Evolutionary conservation across 2,888 invertebrate genomes (phyloP), one percentile per base, ranked within the genome.

Genomic region (Phlogophora meticulosa): DNA sequence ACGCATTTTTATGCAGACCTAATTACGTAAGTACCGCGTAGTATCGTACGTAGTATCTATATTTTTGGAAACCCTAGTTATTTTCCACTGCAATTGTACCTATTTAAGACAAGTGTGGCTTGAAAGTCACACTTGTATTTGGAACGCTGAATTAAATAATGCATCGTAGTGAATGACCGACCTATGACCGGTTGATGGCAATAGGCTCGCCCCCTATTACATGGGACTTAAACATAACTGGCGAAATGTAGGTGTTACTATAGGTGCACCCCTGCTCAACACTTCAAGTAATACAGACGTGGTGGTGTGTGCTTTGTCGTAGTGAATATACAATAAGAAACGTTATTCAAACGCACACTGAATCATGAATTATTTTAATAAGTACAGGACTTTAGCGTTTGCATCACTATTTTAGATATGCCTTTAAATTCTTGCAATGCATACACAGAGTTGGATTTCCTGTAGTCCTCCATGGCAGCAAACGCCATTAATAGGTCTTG

Each of bases 401-500:
- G 74, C 53, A 89, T 84, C 7, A 94, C 76, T 17, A 78, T 62
- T 51, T 87, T 84, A 1, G 92, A 83, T 22, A 91, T 71, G 28
- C 74, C 72, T 34, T 76, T 71, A 65, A 92, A 94, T 20, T 88
- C 85, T n/a, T 85, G 71, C 3, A 90, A 64, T 4, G 82, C 77
- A 7, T 76, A 72, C 1, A 85, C 81, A 28, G 76, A 68, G 48
- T 78, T 85, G 15, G 72, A 79, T 55, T 80, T 83, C 38, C 82
- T 85, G 43, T 72, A 80, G 4, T 87, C 84, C 0, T 87, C 82
- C 13, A 90, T 69, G 2, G 85, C 71, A 0, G 87, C 87, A 63
- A 91, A 93, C 0, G 89, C 72, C 60, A 78, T 73, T 11, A 89
- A 86, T 20, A 93, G 78, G 56, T 92, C 90, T 1, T 76, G 82